Base-by-base conservation (phyloP, 2,797 vertebrate species). In the Sorex maritimensis region DNA sequence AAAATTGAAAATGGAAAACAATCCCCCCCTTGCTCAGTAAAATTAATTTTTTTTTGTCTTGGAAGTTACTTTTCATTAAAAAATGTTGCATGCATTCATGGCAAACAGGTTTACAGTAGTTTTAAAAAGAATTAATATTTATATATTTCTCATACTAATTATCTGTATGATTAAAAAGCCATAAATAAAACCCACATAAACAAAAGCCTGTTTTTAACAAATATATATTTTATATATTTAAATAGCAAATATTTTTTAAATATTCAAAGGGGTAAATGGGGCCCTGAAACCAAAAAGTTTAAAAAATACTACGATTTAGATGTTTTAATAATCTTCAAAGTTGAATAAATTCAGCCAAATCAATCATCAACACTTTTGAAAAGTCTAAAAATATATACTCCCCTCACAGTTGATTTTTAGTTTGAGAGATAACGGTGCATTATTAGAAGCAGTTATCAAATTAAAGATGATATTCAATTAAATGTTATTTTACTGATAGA, bases 61-160 rank as follows among this genome's bases (percentile, higher is more conserved):
- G 19, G 26, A 82, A 94, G 63, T 82, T 88, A 75, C 7, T 88
- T 81, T 87, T 88, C 55, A 67, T 92, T 71, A 41, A 75, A 80
- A 90, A 93, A 79, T 21, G 8, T 49, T 68, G 77, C 9, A 6
- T 28, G 30, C n/a, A 61, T 84, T 80, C 52, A 75, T 2, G 41
- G 77, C 9, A 12, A 77, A 78, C 21, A 84, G 4, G 38, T 67
- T 68, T 81, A 63, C 13, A 82, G 1, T 44, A 81, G 63, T 68
- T 78, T 83, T 84, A 72, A 92, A 94, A 74, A 65, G 12, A 93
- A 83, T 88, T 23, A 82, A 9, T 81, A 81, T 69, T 68, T 91
- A 67, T 41, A 75, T 67, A 61, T 71, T 74, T 61, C 28, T 55
- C 82, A 63, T 67, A 81, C 46, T 94, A 81, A 49, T 67, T 90